These are phyloP conservation scores for Drosophila fungiperda DNA, from an alignment of 2,888 invertebrate species.

Conservation along the genomic window DNA sequence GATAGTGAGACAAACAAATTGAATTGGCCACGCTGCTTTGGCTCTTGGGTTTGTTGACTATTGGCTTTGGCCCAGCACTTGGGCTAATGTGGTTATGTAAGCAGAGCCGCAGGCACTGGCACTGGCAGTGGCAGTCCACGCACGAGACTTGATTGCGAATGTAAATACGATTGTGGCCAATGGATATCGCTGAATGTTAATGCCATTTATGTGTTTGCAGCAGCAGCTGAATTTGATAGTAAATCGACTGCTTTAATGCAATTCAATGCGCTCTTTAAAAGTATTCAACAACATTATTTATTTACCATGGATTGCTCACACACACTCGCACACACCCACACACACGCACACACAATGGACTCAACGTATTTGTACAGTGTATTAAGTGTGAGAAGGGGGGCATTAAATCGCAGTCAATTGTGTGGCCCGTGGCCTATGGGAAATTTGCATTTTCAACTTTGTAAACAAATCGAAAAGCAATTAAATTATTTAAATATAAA, in stretches of 20 bases:
- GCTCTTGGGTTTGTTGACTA: conserved; percentile 49
- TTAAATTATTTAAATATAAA: conserved; percentile 81
- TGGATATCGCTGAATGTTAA: conserved; percentile 19
- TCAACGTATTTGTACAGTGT: conserved; percentile 20
- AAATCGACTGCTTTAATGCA: conserved; percentile 30
- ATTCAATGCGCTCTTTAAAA: conserved; percentile 36
- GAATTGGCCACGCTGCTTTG: conserved; percentile 66
- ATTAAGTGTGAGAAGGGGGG: conserved; percentile 46
- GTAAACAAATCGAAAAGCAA: conserved; percentile 81
- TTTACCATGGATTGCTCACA: conserved; percentile 24
- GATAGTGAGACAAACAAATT: conserved; percentile 76
- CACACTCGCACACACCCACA: conserved; percentile 2
- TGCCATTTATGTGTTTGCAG: conserved; percentile 1
- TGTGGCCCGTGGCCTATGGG: conserved; percentile 66
- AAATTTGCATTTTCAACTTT: conserved; percentile 75
- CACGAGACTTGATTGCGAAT: conserved; percentile 62
- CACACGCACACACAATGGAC: conserved; percentile 11
- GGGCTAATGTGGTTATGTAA: conserved; percentile 73
- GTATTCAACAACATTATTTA: conserved; percentile 38
- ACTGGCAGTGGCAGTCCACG: conserved; percentile 27
- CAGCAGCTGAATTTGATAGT: conserved; percentile 3
- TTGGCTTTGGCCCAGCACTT: conserved; percentile 52
- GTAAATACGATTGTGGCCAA: conserved; percentile 63
- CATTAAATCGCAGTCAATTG: conserved; percentile 77
- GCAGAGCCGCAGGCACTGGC: conserved; percentile 50